Base-by-base conservation (phyloP, 2,888 invertebrate genomes). In the Marronus borbonicus region DNA sequence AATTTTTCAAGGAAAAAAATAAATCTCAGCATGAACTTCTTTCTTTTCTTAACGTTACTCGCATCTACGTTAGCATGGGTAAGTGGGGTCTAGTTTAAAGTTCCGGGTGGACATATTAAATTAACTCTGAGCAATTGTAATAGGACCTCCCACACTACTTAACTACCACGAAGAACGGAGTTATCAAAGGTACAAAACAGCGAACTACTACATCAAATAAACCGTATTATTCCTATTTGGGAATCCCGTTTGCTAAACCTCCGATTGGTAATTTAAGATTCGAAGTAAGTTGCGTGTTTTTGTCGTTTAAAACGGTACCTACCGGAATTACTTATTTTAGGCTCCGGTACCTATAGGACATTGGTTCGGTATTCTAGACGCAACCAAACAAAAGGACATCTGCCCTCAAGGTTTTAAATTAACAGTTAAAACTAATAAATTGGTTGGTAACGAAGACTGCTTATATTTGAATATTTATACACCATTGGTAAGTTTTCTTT, bases 221-320 rank as follows among this genome's bases (percentile, higher is more conserved):
- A 58, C 52, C 44, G 1, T 79, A 75, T 52, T 84, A 82, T 36
- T 83, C 82, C 3, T 85, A 83, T 68, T 80, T 82, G 39, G 84
- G 84, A 14, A 83, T 85, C 75, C 82, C 84, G 1, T 85, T 84
- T 69, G 85, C 83, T 3, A 80, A 84, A 74, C 81, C 84, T 12
- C 85, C 85, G 10, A 68, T 82, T 55, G 80, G 77, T 8, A 76
- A 82, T 28, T 68, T 82, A 14, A 81, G 85, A 77, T 85, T 85
- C 50, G 66, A 66, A 49, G 44, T 49, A 20, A 49, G 49, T 17
- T 36, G 8, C 12, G 44, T 44, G 8, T 44, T 44, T 44, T 44
- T 12, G 12, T 8, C 44, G 10, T 44, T 44, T 12, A 2, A 12
- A 44, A 12, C 12, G 3, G 1, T n/a, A 14, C 14, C 8, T 58